Percentiles rank a stretch among this genome's conserved stretches.
Evolutionary conservation across 1,140 invertebrate species (phyloP).

Genomic region (Parasteatoda tepidariorum): DNA sequence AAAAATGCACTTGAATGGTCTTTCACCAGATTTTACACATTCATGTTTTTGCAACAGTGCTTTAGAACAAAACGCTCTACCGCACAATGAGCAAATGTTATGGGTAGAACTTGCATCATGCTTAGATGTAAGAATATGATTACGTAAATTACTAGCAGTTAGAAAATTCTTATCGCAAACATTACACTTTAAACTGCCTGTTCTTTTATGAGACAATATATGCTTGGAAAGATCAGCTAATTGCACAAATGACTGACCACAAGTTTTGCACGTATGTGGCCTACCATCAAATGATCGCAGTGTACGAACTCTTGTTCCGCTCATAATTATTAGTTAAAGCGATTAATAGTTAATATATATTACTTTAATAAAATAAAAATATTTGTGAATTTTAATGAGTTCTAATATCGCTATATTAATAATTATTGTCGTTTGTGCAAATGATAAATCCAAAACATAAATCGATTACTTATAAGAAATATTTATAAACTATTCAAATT

Average conservation of each 20-base stretch:
- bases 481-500: no score
- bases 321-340: not conserved
- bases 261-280: not conserved
- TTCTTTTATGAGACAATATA: not conserved
- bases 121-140: not conserved
- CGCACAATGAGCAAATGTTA: not conserved
- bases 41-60: not conserved
- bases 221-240: not conserved
- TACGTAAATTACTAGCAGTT: not conserved
- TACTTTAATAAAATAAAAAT: no score
- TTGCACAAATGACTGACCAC: not conserved
- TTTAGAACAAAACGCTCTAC: not conserved
- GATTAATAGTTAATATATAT: no score
- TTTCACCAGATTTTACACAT: not conserved
- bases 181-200: not conserved
- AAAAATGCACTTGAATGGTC: not conserved
- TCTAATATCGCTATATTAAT: no score
- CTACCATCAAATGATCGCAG: not conserved
- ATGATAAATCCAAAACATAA: no score
- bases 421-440: no score
- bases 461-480: no score
- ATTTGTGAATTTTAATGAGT: no score
- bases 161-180: conserved; percentile 19
- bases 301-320: not conserved
- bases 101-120: not conserved